Conservation (phyloP, 2,113 vertebrate genomes). For the Sminthopsis crassicaudata region DNA sequence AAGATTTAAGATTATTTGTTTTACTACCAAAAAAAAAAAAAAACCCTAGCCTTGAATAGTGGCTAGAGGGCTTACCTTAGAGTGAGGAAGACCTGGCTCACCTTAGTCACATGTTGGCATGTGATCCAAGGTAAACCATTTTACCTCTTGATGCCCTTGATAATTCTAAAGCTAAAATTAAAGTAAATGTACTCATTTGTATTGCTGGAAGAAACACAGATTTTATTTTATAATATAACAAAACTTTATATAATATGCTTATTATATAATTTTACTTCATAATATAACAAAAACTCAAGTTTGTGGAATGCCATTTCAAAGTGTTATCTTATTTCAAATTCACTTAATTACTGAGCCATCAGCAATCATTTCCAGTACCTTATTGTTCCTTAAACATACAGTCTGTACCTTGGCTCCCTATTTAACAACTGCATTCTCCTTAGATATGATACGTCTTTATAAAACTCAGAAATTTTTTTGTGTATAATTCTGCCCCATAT, state of each 20-base stretch:
- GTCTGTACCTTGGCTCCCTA: neutral
- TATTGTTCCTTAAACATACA: neutral
- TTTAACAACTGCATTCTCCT: too few species aligned
- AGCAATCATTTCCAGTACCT: neutral
- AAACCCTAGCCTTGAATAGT: neutral
- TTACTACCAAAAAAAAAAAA: neutral
- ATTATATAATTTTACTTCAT: too few species aligned
- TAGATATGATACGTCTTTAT: neutral
- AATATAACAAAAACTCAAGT: neutral
- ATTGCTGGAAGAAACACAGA: neutral
- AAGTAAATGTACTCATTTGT: neutral
- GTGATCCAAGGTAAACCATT: neutral
- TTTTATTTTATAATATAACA: neutral
- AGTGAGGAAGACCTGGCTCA: neutral
- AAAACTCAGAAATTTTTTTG: neutral
- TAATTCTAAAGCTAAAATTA: neutral
- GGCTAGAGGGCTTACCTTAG: neutral
- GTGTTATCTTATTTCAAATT: neutral
- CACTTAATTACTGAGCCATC: neutral
- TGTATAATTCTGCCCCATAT: neutral
- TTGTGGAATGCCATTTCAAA: neutral
- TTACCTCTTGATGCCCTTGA: neutral
- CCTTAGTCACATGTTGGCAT: neutral
- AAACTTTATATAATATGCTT: neutral
- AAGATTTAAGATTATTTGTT: neutral